Base-by-base conservation (phyloP, 2,888 invertebrate species). In the Parnassius apollo region DNA sequence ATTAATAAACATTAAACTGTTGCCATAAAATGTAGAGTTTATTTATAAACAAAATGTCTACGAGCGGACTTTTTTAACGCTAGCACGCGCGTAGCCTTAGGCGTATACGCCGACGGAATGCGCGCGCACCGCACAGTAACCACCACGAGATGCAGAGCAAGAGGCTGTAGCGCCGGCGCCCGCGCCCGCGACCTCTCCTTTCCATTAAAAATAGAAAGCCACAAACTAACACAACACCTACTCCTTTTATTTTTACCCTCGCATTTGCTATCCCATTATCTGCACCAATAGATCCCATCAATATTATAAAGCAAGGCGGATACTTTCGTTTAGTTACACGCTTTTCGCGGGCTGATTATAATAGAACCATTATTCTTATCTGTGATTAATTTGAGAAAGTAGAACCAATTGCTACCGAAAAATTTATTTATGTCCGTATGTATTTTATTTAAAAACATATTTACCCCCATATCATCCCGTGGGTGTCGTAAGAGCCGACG, bases 151-250 rank as follows among this genome's bases (percentile, higher is more conserved):
- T 79, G 75, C 76, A 78, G 88, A 35, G 35, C 35, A 35, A 35
- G 35, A 88, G 87, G 88, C 89, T 85, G 86, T 75, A 81, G 86
- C 88, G 81, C 81, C 78, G 73, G 78, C 70, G 77, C 73, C 77
- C 78, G 75, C 62, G 78, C 78, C 81, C 79, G 81, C 85, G 82
- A 84, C 89, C 88, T 87, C 83, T 83, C 85, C 83, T 78, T 84
- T 82, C 81, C 83, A 83, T 83, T 86, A 89, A 90, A 91, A 91
- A 91, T 91, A 91, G 91, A 91, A 91, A 91, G 91, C 85, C 79
- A 76, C 75, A 86, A 86, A 83, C 83, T 75, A 82, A 77, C 79
- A 51, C 35, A 35, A 80, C 82, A 80, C 78, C 71, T 66, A 82
- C 77, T 85, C 86, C 86, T 86, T 88, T 88, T 86, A 84, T 87